Evolutionary conservation across 92 coral and sea anemone genomes (phyloP).

Genomic region (Siderastrea siderea): DNA sequence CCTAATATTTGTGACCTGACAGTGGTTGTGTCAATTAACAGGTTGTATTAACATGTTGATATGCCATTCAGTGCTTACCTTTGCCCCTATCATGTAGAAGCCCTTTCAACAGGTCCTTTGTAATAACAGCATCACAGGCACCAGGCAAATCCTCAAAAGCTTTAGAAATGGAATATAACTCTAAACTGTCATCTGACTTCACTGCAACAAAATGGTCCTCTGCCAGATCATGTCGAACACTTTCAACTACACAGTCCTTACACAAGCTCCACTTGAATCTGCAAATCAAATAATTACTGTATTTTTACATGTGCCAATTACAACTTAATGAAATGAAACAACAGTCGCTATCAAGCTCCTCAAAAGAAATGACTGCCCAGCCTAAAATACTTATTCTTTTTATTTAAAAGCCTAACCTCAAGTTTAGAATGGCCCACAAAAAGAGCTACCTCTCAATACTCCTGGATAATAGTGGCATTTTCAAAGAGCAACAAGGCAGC

Average conservation of each 20-base stretch:
- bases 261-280: slow-evolving; percentile 47
- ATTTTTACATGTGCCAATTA: neutral
- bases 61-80: slow-evolving; percentile 50
- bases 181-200: slow-evolving; percentile 38
- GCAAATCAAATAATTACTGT: neutral
- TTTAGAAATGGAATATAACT: slow-evolving; percentile 29
- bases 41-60: neutral
- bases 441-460: too few relatives aligned
- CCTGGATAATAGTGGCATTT: too few relatives aligned
- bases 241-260: slow-evolving; percentile 17
- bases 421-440: too few relatives aligned
- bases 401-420: too few relatives aligned
- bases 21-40: too few relatives aligned
- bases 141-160: slow-evolving; percentile 8
- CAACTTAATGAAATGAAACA: neutral
- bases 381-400: too few relatives aligned
- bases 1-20: too few relatives aligned
- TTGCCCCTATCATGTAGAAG: slow-evolving; percentile 88
- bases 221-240: neutral
- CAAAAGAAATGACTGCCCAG: too few relatives aligned
- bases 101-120: slow-evolving; percentile 74
- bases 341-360: neutral
- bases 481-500: too few relatives aligned
- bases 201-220: slow-evolving; percentile 31
- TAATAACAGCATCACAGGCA: slow-evolving; percentile 65